Conservation (phyloP, 2,888 invertebrate genomes). For the Lasioglossum malachurum region DNA sequence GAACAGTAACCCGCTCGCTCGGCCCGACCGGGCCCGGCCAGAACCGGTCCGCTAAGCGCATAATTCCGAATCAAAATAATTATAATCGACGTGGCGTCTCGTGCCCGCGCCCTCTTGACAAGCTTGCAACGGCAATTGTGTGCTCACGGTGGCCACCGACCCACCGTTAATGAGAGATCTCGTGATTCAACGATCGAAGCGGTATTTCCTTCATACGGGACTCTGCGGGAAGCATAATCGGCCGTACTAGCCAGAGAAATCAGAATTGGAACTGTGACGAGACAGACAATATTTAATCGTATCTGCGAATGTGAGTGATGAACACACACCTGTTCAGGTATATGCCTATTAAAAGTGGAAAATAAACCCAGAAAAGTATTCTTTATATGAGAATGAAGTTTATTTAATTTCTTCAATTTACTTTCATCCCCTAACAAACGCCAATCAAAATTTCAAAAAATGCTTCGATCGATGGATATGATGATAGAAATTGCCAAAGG, state of each 20-base stretch:
- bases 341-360: too few relatives aligned
- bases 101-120: background rate
- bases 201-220: background rate
- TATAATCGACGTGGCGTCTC: constrained; percentile 53
- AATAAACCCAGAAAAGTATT: too few relatives aligned
- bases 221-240: background rate
- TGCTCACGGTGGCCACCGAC: background rate
- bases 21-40: background rate
- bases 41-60: constrained; percentile 45
- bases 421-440: background rate
- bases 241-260: background rate
- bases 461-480: too few relatives aligned
- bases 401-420: background rate
- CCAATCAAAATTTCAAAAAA: background rate
- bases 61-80: constrained; percentile 68
- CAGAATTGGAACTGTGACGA: background rate
- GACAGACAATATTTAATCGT: background rate
- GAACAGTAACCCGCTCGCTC: background rate
- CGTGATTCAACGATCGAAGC: background rate
- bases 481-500: too few relatives aligned
- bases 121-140: background rate
- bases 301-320: background rate
- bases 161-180: background rate
- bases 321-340: too few relatives aligned
- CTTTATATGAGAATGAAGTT: background rate